These are phyloP conservation scores for Pituophis catenifer DNA, from an alignment of 2,113 vertebrate species.

Conservation along the genomic window DNA sequence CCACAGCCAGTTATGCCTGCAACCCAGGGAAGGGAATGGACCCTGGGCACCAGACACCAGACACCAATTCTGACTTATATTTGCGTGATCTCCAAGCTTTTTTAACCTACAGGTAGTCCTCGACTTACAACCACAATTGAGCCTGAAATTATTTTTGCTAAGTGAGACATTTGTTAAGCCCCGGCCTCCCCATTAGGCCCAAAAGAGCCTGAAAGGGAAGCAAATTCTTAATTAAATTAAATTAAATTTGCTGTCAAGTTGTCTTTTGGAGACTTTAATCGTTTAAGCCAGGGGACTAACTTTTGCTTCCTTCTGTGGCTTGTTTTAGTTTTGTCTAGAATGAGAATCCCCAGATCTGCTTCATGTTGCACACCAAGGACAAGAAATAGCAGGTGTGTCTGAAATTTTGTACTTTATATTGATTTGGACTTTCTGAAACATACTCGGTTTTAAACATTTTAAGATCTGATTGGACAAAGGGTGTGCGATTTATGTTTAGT, in stretches of 20 bases:
- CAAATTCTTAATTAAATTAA: not conserved
- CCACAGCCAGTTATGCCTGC: not conserved
- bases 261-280: not conserved
- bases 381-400: slow-evolving; percentile 36
- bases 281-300: not conserved
- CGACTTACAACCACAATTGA: too few species aligned
- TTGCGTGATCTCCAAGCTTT: not conserved
- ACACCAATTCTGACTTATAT: not conserved
- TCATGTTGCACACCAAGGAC: slow-evolving; percentile 11
- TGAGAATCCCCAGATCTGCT: slow-evolving; percentile 45
- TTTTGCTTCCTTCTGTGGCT: slow-evolving; percentile 11
- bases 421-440: not conserved
- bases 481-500: not conserved
- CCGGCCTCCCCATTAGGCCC: not conserved
- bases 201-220: not conserved
- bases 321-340: slow-evolving; percentile 57
- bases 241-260: not conserved
- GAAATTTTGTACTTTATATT: not conserved
- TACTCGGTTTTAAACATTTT: not conserved
- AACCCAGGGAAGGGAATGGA: not conserved
- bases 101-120: too few species aligned
- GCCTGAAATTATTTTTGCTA: too few species aligned
- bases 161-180: too few species aligned
- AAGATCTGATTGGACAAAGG: not conserved
- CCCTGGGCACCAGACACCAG: not conserved